Evolutionary conservation across 2,888 invertebrate genomes (phyloP), one percentile per base, ranked within the genome.

Genomic region (Psylliodes chrysocephalus): DNA sequence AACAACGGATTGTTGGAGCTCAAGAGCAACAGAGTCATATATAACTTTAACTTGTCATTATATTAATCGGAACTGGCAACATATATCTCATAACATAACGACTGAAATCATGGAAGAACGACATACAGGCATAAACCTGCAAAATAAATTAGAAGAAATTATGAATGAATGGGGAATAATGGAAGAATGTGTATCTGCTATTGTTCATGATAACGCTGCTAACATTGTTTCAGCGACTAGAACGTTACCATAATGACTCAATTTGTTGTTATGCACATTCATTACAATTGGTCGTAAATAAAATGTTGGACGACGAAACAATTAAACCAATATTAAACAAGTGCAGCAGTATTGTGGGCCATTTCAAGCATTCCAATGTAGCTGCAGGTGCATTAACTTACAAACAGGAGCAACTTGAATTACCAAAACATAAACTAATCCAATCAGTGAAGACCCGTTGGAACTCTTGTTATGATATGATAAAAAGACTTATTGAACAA

Each of bases 181-280:
- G 42, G 59, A 68, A 4, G 68, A 73, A 70, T 47, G 67, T 38
- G 25, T n/a, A n/a, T n/a, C 55, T 15, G 71, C 71, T 38, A 63
- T 70, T 33, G 69, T 74, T 1, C 72, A 72, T 55, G 73, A 75
- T 59, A 75, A 75, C 63, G 74, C 73, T 47, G 47, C 65, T 5
- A 75, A 75, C 66, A 75, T 75, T 33, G 66, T 68, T 38, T 56
- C 44, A 35, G 71, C 72, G 22, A 56, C 60, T 6, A 56, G 57
- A 63, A 12, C 44, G 28, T 56, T 55, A 12, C 56, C 63, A 1
- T 66, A n/a, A 17, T 59, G 53, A 64, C 33, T 65, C 70, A 19
- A 60, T 75, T 22, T 70, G 66, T 17, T 75, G 75, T 54, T 67
- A 68, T 67, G 67, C 73, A 33, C 75, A 74, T 66, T 67, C 73